Conservation (phyloP, 2,797 vertebrate genomes). For the Myotis vivesi region DNA sequence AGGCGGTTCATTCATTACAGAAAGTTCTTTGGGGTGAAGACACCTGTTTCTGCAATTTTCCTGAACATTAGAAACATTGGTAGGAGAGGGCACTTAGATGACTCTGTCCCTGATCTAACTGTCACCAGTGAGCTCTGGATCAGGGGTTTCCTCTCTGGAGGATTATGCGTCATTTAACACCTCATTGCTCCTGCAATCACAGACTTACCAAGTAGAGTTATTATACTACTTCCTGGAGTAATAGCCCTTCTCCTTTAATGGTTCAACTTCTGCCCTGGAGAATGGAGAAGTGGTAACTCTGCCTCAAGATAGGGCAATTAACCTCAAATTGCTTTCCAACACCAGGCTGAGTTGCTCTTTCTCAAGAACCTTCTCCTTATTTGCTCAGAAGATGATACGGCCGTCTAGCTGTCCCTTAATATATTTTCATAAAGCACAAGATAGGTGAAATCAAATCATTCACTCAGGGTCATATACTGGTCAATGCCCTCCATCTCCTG, state of each 20-base stretch:
- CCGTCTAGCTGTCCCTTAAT: slow-evolving; percentile 6
- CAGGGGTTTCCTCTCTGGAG: slow-evolving; percentile 55
- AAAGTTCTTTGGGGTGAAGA: slow-evolving; percentile 9
- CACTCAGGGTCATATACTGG: slow-evolving; percentile 42
- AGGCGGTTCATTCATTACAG: background rate
- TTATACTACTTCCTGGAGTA: slow-evolving; percentile 64
- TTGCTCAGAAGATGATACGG: slow-evolving; percentile 53
- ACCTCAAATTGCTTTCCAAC: slow-evolving; percentile 64
- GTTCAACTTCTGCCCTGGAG: slow-evolving; percentile 50
- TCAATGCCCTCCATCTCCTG: slow-evolving; percentile 4
- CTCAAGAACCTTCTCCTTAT: slow-evolving; percentile 39
- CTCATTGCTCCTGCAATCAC: slow-evolving; percentile 68
- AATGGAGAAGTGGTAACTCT: slow-evolving; percentile 33
- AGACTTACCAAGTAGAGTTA: slow-evolving; percentile 52
- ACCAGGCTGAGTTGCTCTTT: slow-evolving; percentile 18
- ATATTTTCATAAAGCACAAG: slow-evolving; percentile 58
- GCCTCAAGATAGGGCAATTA: slow-evolving; percentile 52
- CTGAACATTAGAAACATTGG: background rate
- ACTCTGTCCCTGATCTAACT: slow-evolving; percentile 53
- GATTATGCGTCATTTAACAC: slow-evolving; percentile 66
- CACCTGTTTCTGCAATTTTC: background rate
- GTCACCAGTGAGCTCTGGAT: slow-evolving; percentile 63
- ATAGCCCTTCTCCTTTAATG: slow-evolving; percentile 53
- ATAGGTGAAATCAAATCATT: slow-evolving; percentile 50
- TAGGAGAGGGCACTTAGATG: background rate